Base-by-base conservation (phyloP, 2,113 vertebrate species). In the Phocoena phocoena region DNA sequence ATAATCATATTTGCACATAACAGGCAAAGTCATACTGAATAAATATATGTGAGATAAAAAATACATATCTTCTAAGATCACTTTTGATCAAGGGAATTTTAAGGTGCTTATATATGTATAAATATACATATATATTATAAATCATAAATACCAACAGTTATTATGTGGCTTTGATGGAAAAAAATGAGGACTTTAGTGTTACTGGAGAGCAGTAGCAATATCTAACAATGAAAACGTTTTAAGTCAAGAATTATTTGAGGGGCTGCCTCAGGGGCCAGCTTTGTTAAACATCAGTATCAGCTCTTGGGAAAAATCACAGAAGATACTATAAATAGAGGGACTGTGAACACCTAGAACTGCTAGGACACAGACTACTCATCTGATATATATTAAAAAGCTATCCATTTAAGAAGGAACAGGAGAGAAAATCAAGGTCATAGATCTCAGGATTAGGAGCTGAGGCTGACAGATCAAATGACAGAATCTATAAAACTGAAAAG, bases 401-500 rank as follows among this genome's bases (percentile, higher is more conserved):
- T 31, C 28, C 53, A 25, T 82, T 90, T 47, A 74, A 82, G 38
- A 47, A 83, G 53, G 62, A 94, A 50, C 53, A 80, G 50, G 6
- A 36, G 88, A 88, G 44, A 97, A 77, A 91, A n/a, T 62, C 87
- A 74, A 93, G 44, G 50, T 70, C 50, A 53, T 50, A 80, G 38
- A 63, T 20, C 25, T 58, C 41, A 77, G 68, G 28, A 74, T 12
- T 10, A 18, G 21, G 47, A 58, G 38, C 79, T 26, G 25, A 68
- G 5, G 20, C 17, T 10, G 12, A 88, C 55, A 92, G 41, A 83
- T 88, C n/a, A 71, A 58, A 70, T 31, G 76, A 76, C 0, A 63
- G 74, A 38, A 90, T 33, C 50, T 53, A 20, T 88, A 13, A 88
- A 77, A 26, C 77, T 65, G 21, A 88, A 33, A 53, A 65, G 10